A percentile compares a stretch with the other conserved stretches of the same genome.
phyloP scores from a whole-genome alignment of 2,797 vertebrate genomes.

The Pseudochromis fuscus region DNA sequence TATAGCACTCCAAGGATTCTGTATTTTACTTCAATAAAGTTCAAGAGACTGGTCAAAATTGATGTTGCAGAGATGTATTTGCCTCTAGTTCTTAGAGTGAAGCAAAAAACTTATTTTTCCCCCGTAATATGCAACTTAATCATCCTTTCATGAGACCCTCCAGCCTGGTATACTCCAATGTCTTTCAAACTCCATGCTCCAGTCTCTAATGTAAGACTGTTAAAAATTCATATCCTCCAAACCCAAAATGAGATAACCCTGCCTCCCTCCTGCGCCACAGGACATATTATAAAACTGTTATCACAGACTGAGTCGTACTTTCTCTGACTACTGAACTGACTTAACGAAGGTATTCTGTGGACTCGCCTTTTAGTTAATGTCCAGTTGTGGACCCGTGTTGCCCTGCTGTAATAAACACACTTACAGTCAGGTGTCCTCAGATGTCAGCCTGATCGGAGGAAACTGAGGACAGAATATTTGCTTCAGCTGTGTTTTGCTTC shows the following conservation, averaged over 20 bases:
- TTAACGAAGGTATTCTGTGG: not conserved
- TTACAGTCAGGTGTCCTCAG: conserved; percentile 18
- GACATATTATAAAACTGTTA: not conserved
- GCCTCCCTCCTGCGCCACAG: not conserved
- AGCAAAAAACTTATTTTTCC: not conserved
- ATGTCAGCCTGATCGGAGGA: conserved; percentile 45
- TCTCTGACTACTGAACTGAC: not conserved
- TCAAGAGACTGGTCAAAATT: not conserved
- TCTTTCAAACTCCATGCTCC: not conserved
- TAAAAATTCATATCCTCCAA: not conserved
- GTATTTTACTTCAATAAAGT: not conserved
- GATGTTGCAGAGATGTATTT: not conserved
- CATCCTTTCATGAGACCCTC: not conserved
- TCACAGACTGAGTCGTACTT: not conserved
- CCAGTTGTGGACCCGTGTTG: not conserved
- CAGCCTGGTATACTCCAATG: not conserved
- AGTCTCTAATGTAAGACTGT: not conserved
- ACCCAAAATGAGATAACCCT: not conserved
- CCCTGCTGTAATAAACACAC: not conserved
- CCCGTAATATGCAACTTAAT: conserved; percentile 1
- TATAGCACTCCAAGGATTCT: not conserved
- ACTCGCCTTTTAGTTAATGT: conserved; percentile 1
- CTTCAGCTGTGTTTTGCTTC: conserved; percentile 45
- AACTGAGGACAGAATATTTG: conserved; percentile 16
- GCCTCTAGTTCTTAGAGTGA: not conserved